Percentiles rank a stretch among this genome's conserved stretches.
Evolutionary conservation across 2,113 vertebrate genomes (phyloP).

Genomic region (Proteles cristata): DNA sequence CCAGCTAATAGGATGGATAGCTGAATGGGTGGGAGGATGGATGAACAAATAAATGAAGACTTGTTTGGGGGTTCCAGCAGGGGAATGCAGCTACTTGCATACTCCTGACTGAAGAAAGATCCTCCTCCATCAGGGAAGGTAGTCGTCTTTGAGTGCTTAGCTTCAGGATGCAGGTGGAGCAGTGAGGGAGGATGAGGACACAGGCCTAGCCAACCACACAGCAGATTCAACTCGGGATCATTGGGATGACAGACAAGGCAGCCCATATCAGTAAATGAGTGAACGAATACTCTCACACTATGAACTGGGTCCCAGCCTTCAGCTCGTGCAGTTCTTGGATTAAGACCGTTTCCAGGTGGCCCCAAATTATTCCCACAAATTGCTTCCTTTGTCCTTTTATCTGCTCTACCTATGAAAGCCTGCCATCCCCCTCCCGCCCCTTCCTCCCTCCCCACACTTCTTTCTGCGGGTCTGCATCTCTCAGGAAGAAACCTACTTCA

Average conservation of each 20-base stretch:
- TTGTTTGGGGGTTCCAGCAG: background rate
- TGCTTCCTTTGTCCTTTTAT: background rate
- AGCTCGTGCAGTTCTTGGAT: background rate
- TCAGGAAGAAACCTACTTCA: background rate
- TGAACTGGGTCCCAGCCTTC: background rate
- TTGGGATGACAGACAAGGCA: background rate
- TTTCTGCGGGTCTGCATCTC: background rate
- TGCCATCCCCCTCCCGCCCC: fast-evolving
- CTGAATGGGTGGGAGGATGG: background rate
- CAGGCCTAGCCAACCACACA: too few relatives aligned
- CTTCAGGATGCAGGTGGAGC: background rate
- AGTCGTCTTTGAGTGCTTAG: background rate
- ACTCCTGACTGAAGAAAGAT: background rate
- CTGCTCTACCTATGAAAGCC: background rate
- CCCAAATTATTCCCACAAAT: background rate
- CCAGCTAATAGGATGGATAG: background rate
- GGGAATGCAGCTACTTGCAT: background rate
- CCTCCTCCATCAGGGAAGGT: background rate
- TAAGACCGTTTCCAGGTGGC: background rate
- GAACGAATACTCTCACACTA: background rate
- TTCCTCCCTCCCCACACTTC: background rate
- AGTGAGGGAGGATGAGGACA: background rate
- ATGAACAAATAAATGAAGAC: background rate
- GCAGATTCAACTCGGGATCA: background rate
- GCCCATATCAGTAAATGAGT: background rate